Conservation (phyloP, 2,797 vertebrate species). For the Crocidura indochinensis region DNA sequence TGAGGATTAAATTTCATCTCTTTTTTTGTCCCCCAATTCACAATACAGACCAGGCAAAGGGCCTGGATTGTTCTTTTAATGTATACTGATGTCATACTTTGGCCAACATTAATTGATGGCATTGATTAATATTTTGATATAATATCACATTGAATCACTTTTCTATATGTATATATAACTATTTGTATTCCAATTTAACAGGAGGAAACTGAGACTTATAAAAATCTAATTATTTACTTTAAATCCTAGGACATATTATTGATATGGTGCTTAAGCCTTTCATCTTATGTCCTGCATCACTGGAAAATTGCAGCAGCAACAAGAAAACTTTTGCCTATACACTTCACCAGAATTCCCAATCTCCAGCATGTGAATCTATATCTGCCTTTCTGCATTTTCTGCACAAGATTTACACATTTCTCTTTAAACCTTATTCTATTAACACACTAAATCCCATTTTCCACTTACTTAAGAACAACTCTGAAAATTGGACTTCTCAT, state of each 20-base stretch:
- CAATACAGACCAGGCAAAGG: no score
- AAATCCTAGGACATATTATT: background rate
- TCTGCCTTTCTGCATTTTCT: background rate
- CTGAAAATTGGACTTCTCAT: background rate
- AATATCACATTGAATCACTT: background rate
- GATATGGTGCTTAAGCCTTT: background rate
- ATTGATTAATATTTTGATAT: background rate
- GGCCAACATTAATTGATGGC: background rate
- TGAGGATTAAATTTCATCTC: background rate
- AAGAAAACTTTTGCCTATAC: background rate
- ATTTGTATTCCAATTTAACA: constrained; percentile 54
- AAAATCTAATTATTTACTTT: background rate
- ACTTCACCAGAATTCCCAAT: background rate
- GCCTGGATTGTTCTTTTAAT: no score
- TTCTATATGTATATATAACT: constrained; percentile 12
- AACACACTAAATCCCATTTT: background rate
- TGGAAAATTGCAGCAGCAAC: background rate
- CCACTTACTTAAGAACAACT: background rate
- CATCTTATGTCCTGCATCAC: background rate
- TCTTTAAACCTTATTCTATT: background rate
- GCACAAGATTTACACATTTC: background rate
- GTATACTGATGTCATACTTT: background rate
- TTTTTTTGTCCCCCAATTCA: background rate
- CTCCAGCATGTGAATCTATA: background rate
- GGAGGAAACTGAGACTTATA: constrained; percentile 15